These are phyloP conservation scores for Percopsis omiscomaycus DNA, from an alignment of 2,797 vertebrate species.

Conservation along the genomic window DNA sequence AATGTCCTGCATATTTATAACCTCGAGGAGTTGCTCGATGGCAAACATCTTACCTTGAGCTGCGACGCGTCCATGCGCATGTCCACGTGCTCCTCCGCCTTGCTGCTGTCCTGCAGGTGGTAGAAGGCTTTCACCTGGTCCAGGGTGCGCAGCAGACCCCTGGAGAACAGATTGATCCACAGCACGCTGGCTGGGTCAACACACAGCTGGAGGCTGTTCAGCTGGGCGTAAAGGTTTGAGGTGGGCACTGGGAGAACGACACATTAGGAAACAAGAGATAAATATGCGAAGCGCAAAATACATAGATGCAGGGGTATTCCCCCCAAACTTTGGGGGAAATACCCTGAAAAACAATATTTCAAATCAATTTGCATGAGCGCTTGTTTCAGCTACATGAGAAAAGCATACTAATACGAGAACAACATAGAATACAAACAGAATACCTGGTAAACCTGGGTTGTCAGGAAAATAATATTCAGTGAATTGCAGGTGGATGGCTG, in stretches of 20 bases:
- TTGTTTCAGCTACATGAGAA: background rate
- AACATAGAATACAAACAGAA: background rate
- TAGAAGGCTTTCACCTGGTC: constrained; percentile 97
- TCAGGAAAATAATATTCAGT: constrained; percentile 97
- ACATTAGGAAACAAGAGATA: background rate
- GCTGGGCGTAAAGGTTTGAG: constrained; percentile 89
- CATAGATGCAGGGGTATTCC: too few relatives aligned
- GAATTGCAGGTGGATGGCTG: constrained; percentile 93
- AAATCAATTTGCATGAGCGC: too few relatives aligned
- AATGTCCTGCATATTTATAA: background rate
- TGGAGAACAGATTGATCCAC: constrained; percentile 92
- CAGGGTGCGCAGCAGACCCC: constrained; percentile 89
- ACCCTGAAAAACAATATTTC: too few relatives aligned
- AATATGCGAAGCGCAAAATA: too few relatives aligned
- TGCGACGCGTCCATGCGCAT: constrained; percentile 85
- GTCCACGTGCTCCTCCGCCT: constrained; percentile 87
- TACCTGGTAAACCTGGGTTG: constrained; percentile 87
- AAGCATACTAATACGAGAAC: background rate
- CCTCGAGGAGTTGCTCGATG: too few relatives aligned
- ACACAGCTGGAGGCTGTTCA: constrained; percentile 88
- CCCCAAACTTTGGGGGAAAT: too few relatives aligned
- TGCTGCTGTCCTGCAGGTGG: constrained; percentile 87
- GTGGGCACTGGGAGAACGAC: constrained; percentile 81
- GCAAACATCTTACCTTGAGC: constrained; percentile 81
- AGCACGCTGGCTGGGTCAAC: constrained; percentile 88